A percentile compares a stretch with the other conserved stretches of the same genome.
phyloP scores from a whole-genome alignment of 2,113 vertebrate genomes.

The Callaeas wilsoni region DNA sequence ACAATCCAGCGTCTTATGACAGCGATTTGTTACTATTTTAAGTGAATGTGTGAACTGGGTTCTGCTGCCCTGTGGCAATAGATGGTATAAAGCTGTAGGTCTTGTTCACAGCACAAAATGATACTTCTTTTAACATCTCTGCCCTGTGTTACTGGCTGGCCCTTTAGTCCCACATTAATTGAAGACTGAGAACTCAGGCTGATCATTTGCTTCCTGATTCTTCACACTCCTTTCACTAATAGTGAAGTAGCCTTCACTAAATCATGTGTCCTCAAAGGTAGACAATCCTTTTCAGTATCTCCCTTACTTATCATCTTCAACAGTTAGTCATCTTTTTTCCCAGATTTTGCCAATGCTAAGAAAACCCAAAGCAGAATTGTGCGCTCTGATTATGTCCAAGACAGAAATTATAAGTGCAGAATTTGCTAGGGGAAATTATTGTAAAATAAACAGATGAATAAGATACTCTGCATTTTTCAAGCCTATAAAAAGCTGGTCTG shows the following conservation, averaged over 20 bases:
- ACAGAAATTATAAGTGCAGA: not conserved
- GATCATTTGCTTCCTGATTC: not conserved
- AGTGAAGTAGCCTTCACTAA: not conserved
- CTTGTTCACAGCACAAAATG: not conserved
- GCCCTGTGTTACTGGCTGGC: not conserved
- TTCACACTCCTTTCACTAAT: not conserved
- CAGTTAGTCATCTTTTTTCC: not conserved
- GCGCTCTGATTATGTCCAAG: conserved; percentile 5
- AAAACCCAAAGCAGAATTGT: not conserved
- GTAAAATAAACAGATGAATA: conserved; percentile 41
- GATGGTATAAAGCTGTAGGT: not conserved
- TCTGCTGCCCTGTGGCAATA: not conserved
- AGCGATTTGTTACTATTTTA: not conserved
- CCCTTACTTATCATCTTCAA: not conserved
- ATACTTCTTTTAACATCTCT: not conserved
- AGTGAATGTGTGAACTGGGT: not conserved
- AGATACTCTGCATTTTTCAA: not conserved
- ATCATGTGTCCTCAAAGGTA: not conserved
- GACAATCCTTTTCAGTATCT: not conserved
- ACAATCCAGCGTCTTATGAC: not conserved
- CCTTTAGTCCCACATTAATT: not conserved
- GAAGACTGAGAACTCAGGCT: not conserved
- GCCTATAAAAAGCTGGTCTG: conserved; percentile 23
- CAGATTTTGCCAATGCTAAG: not conserved
- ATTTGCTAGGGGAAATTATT: not conserved